Base-by-base conservation (phyloP, 2,797 vertebrate genomes). In the Diceros bicornis region DNA sequence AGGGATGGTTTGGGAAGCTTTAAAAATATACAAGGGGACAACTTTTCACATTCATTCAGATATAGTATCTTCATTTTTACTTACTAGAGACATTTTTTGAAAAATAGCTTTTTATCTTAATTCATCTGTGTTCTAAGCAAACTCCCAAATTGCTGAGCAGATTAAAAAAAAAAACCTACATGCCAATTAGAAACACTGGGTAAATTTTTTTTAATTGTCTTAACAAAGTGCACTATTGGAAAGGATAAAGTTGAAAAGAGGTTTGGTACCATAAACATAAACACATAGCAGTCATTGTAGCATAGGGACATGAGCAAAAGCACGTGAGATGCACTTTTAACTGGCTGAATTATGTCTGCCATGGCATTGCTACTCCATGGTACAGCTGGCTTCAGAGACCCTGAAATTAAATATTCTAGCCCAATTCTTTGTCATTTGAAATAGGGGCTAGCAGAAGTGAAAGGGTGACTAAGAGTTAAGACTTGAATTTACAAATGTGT, bases 1-100 rank as follows among this genome's bases (percentile, higher is more conserved):
- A 79, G 78, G 85, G 75, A 97, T 99, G 98, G 98, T 98, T 98
- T 98, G 98, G 98, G 98, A 98, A 98, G 93, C 95, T 96, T 94
- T 94, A 98, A 98, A 97, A 97, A 98, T 98, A 98, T 97, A 97
- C 97, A 98, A 96, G 37, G 64, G 92, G 98, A 97, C 85, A 94
- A 97, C 97, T 97, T 98, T 98, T 97, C 47, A 91, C 95, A 98
- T 98, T 98, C 97, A 97, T 98, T 98, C 98, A 98, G 97, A 98
- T 88, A 95, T 92, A 96, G 97, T 91, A 97, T 97, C 91, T 98
- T 97, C 97, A 96, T 97, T 98, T 98, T 97, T 96, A 97, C 97
- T 97, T 94, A 97, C 97, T 97, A 98, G 97, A 97, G 92, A 87
- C 93, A 86, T 96, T 98, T 97, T 96, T 89, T 82, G 3, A 94